Evolutionary conservation across 2,888 invertebrate species (phyloP), one percentile per base, ranked within the genome.

Genomic region (Nysson spinosus): DNA sequence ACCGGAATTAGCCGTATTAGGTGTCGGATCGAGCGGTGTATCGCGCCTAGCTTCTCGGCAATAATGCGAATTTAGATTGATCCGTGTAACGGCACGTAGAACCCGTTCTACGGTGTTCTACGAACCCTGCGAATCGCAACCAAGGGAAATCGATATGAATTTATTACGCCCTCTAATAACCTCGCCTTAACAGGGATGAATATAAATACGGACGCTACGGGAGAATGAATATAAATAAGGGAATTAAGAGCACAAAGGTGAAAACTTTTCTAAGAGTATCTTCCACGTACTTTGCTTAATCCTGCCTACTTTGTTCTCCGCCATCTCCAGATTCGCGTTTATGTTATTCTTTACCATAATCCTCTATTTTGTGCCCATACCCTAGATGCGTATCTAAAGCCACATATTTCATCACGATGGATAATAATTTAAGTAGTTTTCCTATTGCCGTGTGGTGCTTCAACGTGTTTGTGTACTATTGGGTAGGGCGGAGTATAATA

Each of bases 1-100:
- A 79, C 72, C 77, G 77, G 72, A 77, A 80, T 80, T 81, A 79
- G 72, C 78, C 75, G 75, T 77, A 80, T 80, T 81, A 78, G 71
- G 70, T 72, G 78, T 69, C 67, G 77, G 77, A 75, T 78, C 63
- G 69, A 51, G 65, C 72, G 65, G 65, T 69, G 77, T 77, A 79
- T 78, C 77, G 64, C 73, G 67, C 58, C 58, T 62, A 69, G 69
- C 72, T 78, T 75, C 74, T 68, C 76, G 76, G 67, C 66, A 77
- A 72, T 77, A 79, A 79, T 77, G 77, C 73, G 75, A 80, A 80
- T 79, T 77, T 74, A 71, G 78, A 79, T 78, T 73, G 77, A 72
- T 77, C 72, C 71, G 57, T 24, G 34, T 49, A 42, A 43, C 47
- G 56, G 57, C 49, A 49, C 44, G 47, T 28, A 11, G 35, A 44